These are phyloP conservation scores for Asteroscopus sphinx DNA, from an alignment of 2,888 invertebrate species.

Conservation along the genomic window DNA sequence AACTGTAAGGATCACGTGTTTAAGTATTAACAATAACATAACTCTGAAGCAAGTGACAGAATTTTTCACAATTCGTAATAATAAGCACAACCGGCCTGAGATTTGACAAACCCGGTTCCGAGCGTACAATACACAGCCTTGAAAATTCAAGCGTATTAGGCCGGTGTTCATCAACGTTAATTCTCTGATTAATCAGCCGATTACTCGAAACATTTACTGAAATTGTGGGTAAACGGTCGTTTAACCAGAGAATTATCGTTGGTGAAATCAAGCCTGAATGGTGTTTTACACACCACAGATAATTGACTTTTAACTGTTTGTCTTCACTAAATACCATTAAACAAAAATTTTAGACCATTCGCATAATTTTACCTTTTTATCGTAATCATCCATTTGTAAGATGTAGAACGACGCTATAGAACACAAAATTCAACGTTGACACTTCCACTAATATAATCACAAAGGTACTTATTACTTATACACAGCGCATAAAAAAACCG, in stretches of 20 bases:
- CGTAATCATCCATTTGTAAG: constrained; percentile 13
- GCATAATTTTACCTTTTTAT: constrained; percentile 23
- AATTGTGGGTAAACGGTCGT: no score
- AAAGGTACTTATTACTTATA: constrained; percentile 17
- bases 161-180: no score
- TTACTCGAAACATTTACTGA: no score
- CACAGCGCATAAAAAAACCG: constrained; percentile 28
- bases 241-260: no score
- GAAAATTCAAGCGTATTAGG: no score
- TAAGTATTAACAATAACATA: constrained; percentile 30
- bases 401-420: constrained; percentile 21
- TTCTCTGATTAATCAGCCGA: no score
- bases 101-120: constrained; percentile 22
- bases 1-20: constrained; percentile 22
- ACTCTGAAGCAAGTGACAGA: constrained; percentile 32
- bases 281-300: no score
- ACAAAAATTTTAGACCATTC: no score
- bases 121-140: constrained; percentile 2
- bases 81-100: constrained; percentile 54
- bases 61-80: constrained; percentile 26
- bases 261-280: constrained; percentile 43
- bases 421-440: constrained; percentile 43
- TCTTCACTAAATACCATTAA: no score
- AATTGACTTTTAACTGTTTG: no score
- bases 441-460: constrained; percentile 30